phyloP scores from a whole-genome alignment of 2,888 invertebrate genomes.

The Endomychus coccineus region DNA sequence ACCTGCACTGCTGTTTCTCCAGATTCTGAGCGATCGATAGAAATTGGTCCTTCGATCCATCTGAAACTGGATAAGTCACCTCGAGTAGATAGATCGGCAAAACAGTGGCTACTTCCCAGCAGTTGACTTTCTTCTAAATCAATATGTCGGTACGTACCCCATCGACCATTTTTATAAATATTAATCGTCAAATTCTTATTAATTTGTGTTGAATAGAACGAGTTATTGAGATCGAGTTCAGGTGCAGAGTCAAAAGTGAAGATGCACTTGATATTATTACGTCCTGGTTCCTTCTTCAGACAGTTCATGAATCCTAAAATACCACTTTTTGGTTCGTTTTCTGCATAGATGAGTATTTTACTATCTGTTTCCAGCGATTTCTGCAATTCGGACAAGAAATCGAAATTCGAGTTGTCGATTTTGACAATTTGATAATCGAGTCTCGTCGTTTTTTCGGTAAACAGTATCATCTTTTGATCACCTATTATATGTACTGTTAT shows the following conservation, averaged over 20 bases:
- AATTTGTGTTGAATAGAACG: conserved; percentile 58
- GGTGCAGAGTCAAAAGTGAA: conserved; percentile 58
- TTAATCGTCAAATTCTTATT: conserved; percentile 73
- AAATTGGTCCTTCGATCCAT: conserved; percentile 80
- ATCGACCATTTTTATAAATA: conserved; percentile 55
- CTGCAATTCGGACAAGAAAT: conserved; percentile 49
- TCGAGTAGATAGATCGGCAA: conserved; percentile 64
- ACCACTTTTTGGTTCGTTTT: conserved; percentile 65
- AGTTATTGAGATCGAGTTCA: conserved; percentile 53
- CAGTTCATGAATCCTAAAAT: conserved; percentile 63
- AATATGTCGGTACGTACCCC: conserved; percentile 70
- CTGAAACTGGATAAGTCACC: conserved; percentile 80
- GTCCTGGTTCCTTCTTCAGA: conserved; percentile 54
- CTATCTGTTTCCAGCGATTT: conserved; percentile 37
- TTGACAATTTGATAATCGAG: conserved; percentile 44
- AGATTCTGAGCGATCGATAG: no score
- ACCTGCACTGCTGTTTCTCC: no score
- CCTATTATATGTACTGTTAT: conserved; percentile 47
- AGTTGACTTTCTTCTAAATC: conserved; percentile 49
- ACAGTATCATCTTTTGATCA: conserved; percentile 48
- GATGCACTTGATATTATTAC: conserved; percentile 46
- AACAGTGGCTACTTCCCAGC: conserved; percentile 57
- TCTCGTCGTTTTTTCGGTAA: conserved; percentile 42
- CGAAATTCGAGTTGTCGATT: conserved; percentile 43
- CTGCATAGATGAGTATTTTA: conserved; percentile 55